A percentile compares a stretch with the other conserved stretches of the same genome.
Conservation (phyloP, 1,140 invertebrate species). For the Heliconius nattereri region DNA sequence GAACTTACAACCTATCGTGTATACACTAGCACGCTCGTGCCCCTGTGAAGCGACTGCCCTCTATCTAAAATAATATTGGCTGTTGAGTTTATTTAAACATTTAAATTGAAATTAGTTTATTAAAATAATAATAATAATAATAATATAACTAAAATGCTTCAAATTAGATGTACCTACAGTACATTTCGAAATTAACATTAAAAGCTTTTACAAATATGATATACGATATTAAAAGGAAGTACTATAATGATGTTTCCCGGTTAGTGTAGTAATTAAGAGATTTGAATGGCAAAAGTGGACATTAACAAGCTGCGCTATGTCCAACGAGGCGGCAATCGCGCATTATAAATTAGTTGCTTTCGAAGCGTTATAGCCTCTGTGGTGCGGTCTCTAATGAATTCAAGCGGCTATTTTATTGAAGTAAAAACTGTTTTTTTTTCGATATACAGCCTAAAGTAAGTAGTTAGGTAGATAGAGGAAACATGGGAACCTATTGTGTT, state of each 20-base stretch:
- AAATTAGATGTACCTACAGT: neutral
- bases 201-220: neutral
- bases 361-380: conserved; percentile 31
- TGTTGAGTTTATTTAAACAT: too few relatives aligned
- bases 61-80: too few relatives aligned
- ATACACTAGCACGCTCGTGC: too few relatives aligned
- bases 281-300: conserved; percentile 41
- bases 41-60: too few relatives aligned
- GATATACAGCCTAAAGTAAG: too few relatives aligned
- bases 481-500: too few relatives aligned
- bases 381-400: conserved; percentile 23
- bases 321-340: conserved; percentile 41
- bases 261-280: conserved; percentile 36
- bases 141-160: neutral
- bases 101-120: too few relatives aligned
- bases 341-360: conserved; percentile 42
- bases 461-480: too few relatives aligned
- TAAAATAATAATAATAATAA: too few relatives aligned
- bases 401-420: neutral
- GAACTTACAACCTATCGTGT: too few relatives aligned
- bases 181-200: neutral
- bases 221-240: neutral
- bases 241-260: neutral
- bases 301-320: conserved; percentile 40
- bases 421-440: neutral